phyloP scores from a whole-genome alignment of 2,888 invertebrate species.

The Volucella inflata region DNA sequence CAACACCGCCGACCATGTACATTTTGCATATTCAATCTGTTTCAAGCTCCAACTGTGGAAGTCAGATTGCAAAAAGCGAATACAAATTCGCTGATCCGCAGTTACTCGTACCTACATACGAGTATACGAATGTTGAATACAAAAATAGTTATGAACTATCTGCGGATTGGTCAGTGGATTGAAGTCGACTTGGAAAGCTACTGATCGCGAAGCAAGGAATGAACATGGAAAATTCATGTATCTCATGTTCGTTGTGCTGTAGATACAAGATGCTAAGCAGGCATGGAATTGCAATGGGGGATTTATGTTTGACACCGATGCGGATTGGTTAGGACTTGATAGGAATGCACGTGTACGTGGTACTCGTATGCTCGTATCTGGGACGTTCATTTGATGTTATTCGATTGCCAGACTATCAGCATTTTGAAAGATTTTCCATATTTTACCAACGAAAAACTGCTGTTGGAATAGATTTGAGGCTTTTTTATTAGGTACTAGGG shows the following conservation, averaged over 20 bases:
- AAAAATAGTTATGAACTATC: slow-evolving; percentile 61
- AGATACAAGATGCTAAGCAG: slow-evolving; percentile 63
- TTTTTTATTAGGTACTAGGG: no score
- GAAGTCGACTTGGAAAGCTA: slow-evolving; percentile 3
- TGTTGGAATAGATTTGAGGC: no score
- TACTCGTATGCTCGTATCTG: slow-evolving; percentile 23
- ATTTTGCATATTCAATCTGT: slow-evolving; percentile 72
- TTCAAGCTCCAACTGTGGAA: slow-evolving; percentile 53
- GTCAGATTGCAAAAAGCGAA: slow-evolving; percentile 49
- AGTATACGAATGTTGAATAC: slow-evolving; percentile 34
- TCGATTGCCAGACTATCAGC: no score
- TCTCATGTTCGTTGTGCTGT: slow-evolving; percentile 51
- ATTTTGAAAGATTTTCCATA: no score
- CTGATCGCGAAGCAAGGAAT: slow-evolving; percentile 59
- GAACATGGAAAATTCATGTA: slow-evolving; percentile 72
- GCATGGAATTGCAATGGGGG: slow-evolving; percentile 70
- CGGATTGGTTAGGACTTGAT: slow-evolving; percentile 56
- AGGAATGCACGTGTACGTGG: slow-evolving; percentile 20
- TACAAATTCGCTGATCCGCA: slow-evolving; percentile 59
- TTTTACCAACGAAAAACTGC: no score
- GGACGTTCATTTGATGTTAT: background rate
- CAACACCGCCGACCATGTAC: slow-evolving; percentile 20
- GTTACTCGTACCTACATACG: slow-evolving; percentile 23
- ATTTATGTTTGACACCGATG: slow-evolving; percentile 43
- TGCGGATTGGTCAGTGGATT: slow-evolving; percentile 63